Conservation (phyloP, 2,797 vertebrate species). For the Borostomias antarcticus region DNA sequence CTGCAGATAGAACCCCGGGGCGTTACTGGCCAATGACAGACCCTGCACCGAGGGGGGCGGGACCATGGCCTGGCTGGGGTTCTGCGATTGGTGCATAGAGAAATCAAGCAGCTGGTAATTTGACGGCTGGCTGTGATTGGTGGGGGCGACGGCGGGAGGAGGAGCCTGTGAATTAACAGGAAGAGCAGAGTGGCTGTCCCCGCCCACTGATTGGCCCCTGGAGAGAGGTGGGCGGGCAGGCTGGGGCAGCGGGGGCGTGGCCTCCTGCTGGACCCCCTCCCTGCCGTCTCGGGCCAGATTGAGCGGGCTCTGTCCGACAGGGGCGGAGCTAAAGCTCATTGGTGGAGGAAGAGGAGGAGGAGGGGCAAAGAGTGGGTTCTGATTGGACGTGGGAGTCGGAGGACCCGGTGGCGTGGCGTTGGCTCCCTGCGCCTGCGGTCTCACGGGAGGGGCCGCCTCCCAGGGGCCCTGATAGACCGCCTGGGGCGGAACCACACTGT, state of each 20-base stretch:
- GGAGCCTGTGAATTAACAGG: slow-evolving; percentile 59
- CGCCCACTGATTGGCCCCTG: slow-evolving; percentile 56
- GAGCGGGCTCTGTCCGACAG: slow-evolving; percentile 66
- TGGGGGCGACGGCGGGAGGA: slow-evolving; percentile 41
- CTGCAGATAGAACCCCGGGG: slow-evolving; percentile 90
- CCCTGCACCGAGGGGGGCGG: slow-evolving; percentile 66
- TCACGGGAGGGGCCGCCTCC: slow-evolving; percentile 58
- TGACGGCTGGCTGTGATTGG: slow-evolving; percentile 73
- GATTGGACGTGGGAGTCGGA: slow-evolving; percentile 62
- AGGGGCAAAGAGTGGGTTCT: slow-evolving; percentile 65
- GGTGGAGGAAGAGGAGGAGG: slow-evolving; percentile 57
- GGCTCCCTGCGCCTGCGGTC: slow-evolving; percentile 63
- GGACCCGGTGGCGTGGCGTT: slow-evolving; percentile 53
- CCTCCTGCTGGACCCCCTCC: slow-evolving; percentile 58
- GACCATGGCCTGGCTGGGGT: slow-evolving; percentile 65
- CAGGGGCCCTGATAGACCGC: slow-evolving; percentile 73
- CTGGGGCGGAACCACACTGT: slow-evolving; percentile 80
- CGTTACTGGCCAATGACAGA: slow-evolving; percentile 69
- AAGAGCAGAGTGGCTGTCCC: slow-evolving; percentile 57
- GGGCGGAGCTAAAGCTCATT: slow-evolving; percentile 57
- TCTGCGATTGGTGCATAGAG: slow-evolving; percentile 77
- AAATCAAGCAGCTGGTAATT: slow-evolving; percentile 86
- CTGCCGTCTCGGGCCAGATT: slow-evolving; percentile 78
- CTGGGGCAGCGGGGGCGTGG: slow-evolving; percentile 51
- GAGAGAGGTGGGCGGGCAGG: slow-evolving; percentile 58